Evolutionary conservation across 2,888 invertebrate species (phyloP).

Genomic region (Leucozona laternaria): DNA sequence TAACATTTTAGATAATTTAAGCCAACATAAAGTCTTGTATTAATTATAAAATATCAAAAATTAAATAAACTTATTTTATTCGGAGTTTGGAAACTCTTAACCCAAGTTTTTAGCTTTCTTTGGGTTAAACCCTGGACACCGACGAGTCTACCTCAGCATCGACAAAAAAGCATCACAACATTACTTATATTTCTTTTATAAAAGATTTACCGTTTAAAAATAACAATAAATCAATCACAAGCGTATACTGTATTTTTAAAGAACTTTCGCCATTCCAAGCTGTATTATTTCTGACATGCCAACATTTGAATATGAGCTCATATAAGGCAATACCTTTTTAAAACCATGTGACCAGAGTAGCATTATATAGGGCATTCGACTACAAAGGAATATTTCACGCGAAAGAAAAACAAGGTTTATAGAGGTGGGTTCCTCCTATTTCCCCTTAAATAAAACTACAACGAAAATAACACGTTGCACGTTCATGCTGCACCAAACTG

Average conservation of each 20-base stretch:
- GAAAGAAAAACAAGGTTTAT: constrained; percentile 3
- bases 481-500: constrained; percentile 8
- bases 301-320: background rate
- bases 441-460: background rate
- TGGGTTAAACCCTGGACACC: too few species aligned
- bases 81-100: too few species aligned
- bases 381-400: constrained; percentile 17
- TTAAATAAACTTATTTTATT: too few species aligned
- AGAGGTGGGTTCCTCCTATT: background rate
- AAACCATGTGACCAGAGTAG: background rate
- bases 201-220: too few species aligned
- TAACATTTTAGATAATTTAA: too few species aligned
- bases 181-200: too few species aligned
- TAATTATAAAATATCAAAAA: too few species aligned
- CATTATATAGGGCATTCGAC: constrained; percentile 3
- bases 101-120: too few species aligned
- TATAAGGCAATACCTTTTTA: background rate
- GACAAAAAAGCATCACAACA: too few species aligned
- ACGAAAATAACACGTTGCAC: constrained; percentile 1
- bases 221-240: background rate
- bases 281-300: background rate
- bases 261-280: background rate
- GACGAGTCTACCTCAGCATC: too few species aligned
- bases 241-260: background rate
- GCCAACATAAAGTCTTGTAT: too few species aligned